Percentiles rank a stretch among this genome's conserved stretches.
phyloP scores from a whole-genome alignment of 2,113 vertebrate species.

The Notiomystis cincta region DNA sequence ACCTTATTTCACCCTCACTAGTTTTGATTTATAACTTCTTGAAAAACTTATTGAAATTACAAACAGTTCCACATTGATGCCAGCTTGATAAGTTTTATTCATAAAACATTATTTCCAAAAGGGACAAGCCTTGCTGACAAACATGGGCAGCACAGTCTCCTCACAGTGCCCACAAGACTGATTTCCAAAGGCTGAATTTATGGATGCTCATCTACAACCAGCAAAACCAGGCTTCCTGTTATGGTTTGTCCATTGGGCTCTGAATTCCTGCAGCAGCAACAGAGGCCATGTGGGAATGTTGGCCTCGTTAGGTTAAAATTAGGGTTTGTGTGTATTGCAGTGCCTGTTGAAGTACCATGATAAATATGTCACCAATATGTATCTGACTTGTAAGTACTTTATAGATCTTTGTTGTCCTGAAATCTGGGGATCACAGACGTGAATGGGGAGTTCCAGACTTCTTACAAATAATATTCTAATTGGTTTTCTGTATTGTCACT shows the following conservation, averaged over 20 bases:
- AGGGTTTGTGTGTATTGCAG: neutral
- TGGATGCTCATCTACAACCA: neutral
- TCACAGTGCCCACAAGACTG: neutral
- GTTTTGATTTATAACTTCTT: neutral
- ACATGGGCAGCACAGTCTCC: neutral
- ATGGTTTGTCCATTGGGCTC: neutral
- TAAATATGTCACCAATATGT: neutral
- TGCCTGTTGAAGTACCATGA: neutral
- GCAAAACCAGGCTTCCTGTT: neutral
- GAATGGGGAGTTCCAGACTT: neutral
- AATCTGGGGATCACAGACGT: neutral
- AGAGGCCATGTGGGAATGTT: neutral
- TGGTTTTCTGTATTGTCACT: neutral
- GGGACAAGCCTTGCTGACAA: neutral
- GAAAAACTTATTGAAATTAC: neutral
- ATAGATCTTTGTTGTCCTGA: neutral
- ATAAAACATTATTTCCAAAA: neutral
- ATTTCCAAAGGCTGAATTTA: neutral
- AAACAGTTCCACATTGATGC: neutral
- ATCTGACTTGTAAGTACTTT: neutral
- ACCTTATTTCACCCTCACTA: neutral
- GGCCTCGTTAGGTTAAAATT: neutral
- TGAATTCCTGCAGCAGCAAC: neutral
- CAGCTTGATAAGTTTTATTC: neutral
- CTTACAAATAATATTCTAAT: slow-evolving; percentile 35